Evolutionary conservation across 2,113 vertebrate species (phyloP).

Genomic region (Climacteris rufus): DNA sequence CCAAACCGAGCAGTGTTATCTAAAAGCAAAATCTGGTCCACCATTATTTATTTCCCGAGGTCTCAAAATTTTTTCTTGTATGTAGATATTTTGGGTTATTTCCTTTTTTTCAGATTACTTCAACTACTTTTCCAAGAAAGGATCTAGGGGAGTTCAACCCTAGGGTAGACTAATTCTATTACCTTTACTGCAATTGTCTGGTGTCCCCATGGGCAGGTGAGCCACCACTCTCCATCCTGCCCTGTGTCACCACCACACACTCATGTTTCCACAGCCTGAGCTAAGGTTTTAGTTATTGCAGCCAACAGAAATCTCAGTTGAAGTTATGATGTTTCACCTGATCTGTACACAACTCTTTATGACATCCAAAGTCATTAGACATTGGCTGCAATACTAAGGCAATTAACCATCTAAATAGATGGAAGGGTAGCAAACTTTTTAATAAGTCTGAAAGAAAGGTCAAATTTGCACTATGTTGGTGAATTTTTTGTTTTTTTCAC

Average conservation of each 20-base stretch:
- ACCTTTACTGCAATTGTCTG: not conserved
- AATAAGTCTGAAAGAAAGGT: not conserved
- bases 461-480: not conserved
- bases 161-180: not conserved
- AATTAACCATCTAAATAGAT: not conserved
- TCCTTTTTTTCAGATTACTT: not conserved
- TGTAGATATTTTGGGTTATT: not conserved
- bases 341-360: not conserved
- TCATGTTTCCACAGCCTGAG: not conserved
- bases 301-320: not conserved
- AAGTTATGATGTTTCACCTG: fast-evolving
- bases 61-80: not conserved
- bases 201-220: not conserved
- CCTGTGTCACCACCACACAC: fast-evolving
- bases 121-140: not conserved
- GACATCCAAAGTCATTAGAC: not conserved
- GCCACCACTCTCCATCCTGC: fast-evolving
- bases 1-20: not conserved
- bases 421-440: not conserved
- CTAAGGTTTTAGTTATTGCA: not conserved
- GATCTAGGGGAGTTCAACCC: fast-evolving
- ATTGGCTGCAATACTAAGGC: not conserved
- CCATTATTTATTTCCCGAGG: not conserved
- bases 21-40: not conserved
- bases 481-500: not conserved